Percentiles rank a stretch among this genome's conserved stretches.
Evolutionary conservation across 2,113 vertebrate genomes (phyloP).

Genomic region (Zapornia atra): DNA sequence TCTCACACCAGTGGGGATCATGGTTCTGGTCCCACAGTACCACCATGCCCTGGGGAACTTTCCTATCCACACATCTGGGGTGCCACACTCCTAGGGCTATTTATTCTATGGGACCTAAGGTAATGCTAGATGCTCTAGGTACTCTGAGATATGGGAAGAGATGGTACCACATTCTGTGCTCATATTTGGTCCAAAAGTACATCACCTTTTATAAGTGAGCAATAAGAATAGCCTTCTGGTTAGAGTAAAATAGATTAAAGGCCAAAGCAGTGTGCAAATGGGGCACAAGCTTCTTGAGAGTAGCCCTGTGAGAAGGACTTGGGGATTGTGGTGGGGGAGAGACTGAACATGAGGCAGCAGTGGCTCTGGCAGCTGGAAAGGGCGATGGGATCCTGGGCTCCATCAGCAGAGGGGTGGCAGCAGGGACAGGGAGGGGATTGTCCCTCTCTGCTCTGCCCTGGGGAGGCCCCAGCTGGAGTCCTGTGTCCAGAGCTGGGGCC

Average conservation of each 20-base stretch:
- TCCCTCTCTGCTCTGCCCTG: too few relatives aligned
- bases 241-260: background rate
- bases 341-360: too few relatives aligned
- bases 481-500: too few relatives aligned
- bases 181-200: background rate
- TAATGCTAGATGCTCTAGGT: background rate
- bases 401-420: too few relatives aligned
- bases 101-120: background rate
- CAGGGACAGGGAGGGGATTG: too few relatives aligned
- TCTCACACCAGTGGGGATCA: accelerated
- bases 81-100: background rate
- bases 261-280: background rate
- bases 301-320: too few relatives aligned
- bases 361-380: too few relatives aligned
- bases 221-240: background rate
- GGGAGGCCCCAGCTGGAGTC: too few relatives aligned
- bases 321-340: too few relatives aligned
- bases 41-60: background rate
- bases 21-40: background rate
- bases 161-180: background rate
- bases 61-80: accelerated
- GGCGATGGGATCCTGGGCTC: too few relatives aligned
- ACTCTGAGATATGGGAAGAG: background rate
- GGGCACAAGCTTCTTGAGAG: too few relatives aligned
- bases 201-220: background rate